Conservation (phyloP, 2,797 vertebrate species). For the Neosilurus hyrtlii region DNA sequence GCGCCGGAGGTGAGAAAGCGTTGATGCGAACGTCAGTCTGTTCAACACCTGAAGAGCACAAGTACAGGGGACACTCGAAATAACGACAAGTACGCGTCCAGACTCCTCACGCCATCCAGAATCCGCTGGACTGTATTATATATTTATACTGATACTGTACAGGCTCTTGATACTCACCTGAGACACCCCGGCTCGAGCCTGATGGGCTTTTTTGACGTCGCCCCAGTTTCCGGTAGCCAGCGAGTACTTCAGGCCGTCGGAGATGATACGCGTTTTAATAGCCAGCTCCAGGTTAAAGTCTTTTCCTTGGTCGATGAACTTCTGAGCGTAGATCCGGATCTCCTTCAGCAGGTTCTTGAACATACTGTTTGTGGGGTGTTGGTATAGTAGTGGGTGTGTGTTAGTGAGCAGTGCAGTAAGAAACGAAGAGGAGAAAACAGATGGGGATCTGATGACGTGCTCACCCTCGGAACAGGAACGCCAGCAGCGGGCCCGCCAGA, state of each 20-base stretch:
- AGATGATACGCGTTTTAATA: constrained; percentile 97
- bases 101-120: not conserved
- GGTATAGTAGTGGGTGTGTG: not conserved
- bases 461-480: constrained; percentile 96
- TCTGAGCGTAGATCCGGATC: constrained; percentile 96
- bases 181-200: constrained; percentile 95
- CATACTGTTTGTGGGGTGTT: constrained; percentile 74
- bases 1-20: constrained; percentile 90
- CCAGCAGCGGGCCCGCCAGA: constrained; percentile 90
- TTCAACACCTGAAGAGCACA: constrained; percentile 83
- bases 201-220: constrained; percentile 98
- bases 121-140: not conserved
- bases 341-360: constrained; percentile 99
- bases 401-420: not conserved
- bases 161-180: constrained; percentile 73
- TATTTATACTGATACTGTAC: too few species aligned
- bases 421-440: constrained; percentile 33
- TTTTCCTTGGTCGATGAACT: constrained; percentile 96
- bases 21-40: constrained; percentile 94
- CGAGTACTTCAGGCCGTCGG: constrained; percentile 95
- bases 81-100: not conserved
- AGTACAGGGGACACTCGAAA: not conserved
- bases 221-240: constrained; percentile 98
- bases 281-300: constrained; percentile 98
- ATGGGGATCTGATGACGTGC: not conserved